Evolutionary conservation across 2,888 invertebrate genomes (phyloP), one percentile per base, ranked within the genome.

Genomic region (Caenorhabditis panamensis): DNA sequence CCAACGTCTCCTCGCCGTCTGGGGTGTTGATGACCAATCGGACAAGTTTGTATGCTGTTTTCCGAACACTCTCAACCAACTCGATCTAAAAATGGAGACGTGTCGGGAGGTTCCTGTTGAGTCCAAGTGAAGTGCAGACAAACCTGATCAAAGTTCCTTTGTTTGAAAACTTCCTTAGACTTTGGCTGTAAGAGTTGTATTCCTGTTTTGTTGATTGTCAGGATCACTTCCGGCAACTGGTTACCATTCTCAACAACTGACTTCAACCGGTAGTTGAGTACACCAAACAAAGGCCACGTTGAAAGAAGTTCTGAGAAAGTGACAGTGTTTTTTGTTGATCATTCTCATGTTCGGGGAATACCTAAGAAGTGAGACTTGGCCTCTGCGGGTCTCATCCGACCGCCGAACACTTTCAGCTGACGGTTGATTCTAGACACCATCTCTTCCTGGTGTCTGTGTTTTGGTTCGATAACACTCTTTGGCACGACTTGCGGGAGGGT

Each of bases 221-320:
- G 67, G 28, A 79, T 77, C 0, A 82, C 73, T 47, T 82, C 76
- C 11, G 84, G 82, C 8, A 84, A 44, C 49, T 63, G 63, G 26
- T 67, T 61, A 3, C 63, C 78, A 41, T 75, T 77, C 31, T 67
- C 68, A 44, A 67, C 67, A 20, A 69, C 67, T 2, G 79, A 69
- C 24, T 80, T 81, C 20, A 83, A 28, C 26, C 69, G 97, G 93
- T 97, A 99, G 94, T 98, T 97, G 87, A 96, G 96, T 82, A 97
- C 96, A 18, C 98, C 98, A 93, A 98, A 98, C 71, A 98, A 93
- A 56, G 96, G 95, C 97, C 97, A 98, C 89, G 95, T 94, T 84
- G 96, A 95, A 31, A 98, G 92, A 64, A 96, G 95, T 93, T 96
- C 95, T 94, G 93, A 62, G 93, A 91, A 76, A 51, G 54, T 31